Base-by-base conservation (phyloP, 2,888 invertebrate genomes). In the Hydropsyche betteni region DNA sequence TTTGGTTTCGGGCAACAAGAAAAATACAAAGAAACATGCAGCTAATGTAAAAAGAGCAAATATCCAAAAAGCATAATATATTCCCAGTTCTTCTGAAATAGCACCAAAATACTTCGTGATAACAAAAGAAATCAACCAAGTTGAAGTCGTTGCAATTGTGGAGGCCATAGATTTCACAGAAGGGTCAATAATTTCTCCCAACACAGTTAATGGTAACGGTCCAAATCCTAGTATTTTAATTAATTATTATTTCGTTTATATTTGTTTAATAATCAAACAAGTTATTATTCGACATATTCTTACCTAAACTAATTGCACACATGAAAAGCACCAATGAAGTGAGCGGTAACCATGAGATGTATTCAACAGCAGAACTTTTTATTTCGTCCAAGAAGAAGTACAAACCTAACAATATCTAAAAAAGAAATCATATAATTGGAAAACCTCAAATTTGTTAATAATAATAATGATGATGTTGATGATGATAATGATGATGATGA, bases 1-100 rank as follows among this genome's bases (percentile, higher is more conserved):
- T 84, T 94, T 96, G 0, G 97, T 97, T 86, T 97, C 97, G 4
- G 96, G 95, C 16, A 97, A 89, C 74, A 92, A 83, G 80, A 92
- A 89, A 71, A 91, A 83, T 0, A 92, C 90, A 85, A 96, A 97
- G 82, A 93, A 86, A 82, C 92, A 91, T 0, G 91, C 87, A 0
- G 88, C 14, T 33, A 86, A 84, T 71, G 87, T 87, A 81, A 84
- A 87, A 0, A 84, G 82, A 1, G 90, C 90, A 83, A 94, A 95
- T 68, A 93, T 85, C 89, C 93, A 92, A 85, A 94, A 95, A 0
- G 92, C 90, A 0, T 87, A 87, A 80, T 90, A 89, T 80, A 88
- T 88, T 4, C 94, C 93, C 14, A 93, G 85, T 0, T 86, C 84
- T 0, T 76, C 78, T 0, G 89, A 88, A 0, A 94, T 83, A 0